A percentile compares a stretch with the other conserved stretches of the same genome.
Conservation (phyloP, 2,888 invertebrate species). For the Heteromurus nitidus region DNA sequence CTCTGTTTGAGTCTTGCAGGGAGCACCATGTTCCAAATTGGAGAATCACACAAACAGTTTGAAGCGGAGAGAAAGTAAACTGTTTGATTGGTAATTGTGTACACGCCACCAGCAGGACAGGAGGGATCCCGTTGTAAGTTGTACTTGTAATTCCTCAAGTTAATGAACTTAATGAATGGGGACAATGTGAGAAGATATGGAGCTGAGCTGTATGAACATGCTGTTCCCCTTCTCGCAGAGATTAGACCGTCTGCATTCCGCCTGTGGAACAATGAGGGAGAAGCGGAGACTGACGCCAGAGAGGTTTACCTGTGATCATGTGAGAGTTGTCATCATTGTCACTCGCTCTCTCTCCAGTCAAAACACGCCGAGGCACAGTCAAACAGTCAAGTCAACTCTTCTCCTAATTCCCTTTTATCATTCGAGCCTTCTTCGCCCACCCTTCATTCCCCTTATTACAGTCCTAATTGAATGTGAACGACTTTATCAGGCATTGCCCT, state of each 20-base stretch:
- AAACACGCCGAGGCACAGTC: too few species aligned
- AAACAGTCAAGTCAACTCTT: too few species aligned
- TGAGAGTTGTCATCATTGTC: neutral
- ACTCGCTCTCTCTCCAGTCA: slow-evolving; percentile 29
- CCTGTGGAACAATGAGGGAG: slow-evolving; percentile 37
- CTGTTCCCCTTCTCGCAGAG: slow-evolving; percentile 38
- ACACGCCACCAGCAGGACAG: neutral
- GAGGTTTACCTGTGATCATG: neutral
- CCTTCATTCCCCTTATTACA: too few species aligned
- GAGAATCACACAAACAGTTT: too few species aligned
- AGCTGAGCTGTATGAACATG: slow-evolving; percentile 39
- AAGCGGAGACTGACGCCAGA: slow-evolving; percentile 55
- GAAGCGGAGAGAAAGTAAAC: neutral
- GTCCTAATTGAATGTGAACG: too few species aligned
- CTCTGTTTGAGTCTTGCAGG: too few species aligned
- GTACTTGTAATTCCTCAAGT: slow-evolving; percentile 20
- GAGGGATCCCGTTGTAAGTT: neutral
- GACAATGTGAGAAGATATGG: too few species aligned
- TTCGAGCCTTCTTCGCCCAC: too few species aligned
- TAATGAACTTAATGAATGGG: slow-evolving; percentile 57
- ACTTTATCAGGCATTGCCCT: too few species aligned
- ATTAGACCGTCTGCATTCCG: slow-evolving; percentile 34
- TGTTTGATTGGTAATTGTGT: too few species aligned
- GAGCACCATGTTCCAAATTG: too few species aligned
- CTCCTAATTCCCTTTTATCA: too few species aligned